Evolutionary conservation across 2,888 invertebrate species (phyloP).

Genomic region (Metacarcinus magister): DNA sequence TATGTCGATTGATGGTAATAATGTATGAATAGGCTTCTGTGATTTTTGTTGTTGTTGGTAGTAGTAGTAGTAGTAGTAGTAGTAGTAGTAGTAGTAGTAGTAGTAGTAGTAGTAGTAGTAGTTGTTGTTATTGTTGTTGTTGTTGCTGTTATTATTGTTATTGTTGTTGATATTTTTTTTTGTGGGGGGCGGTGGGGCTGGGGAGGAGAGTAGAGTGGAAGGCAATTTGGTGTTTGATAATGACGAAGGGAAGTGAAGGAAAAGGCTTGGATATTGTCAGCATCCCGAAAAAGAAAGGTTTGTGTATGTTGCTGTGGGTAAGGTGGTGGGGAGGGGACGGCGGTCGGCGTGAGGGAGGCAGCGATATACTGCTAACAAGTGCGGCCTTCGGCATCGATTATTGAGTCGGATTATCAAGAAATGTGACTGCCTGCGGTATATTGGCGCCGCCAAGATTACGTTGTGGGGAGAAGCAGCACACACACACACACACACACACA

Average conservation of each 20-base stretch:
- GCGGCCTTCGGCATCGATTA: background rate
- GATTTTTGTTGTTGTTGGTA: too few species aligned
- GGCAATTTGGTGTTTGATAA: background rate
- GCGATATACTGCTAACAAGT: background rate
- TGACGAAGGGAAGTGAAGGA: background rate
- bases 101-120: background rate
- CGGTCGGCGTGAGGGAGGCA: background rate
- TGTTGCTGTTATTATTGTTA: background rate
- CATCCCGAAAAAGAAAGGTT: background rate
- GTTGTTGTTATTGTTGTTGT: background rate
- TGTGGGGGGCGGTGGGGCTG: background rate
- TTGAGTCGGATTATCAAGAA: background rate
- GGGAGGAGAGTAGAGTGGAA: background rate
- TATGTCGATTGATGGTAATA: too few species aligned
- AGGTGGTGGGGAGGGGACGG: background rate
- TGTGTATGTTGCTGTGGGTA: background rate
- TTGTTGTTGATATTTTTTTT: too few species aligned
- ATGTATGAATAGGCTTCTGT: too few species aligned
- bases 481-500: conserved; percentile 36
- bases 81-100: background rate
- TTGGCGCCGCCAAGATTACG: background rate
- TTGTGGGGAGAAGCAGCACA: background rate
- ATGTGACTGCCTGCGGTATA: background rate
- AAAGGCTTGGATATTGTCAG: background rate
- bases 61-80: too few species aligned